Conservation (phyloP, 2,113 vertebrate species). For the Sclerurus mexicanus region DNA sequence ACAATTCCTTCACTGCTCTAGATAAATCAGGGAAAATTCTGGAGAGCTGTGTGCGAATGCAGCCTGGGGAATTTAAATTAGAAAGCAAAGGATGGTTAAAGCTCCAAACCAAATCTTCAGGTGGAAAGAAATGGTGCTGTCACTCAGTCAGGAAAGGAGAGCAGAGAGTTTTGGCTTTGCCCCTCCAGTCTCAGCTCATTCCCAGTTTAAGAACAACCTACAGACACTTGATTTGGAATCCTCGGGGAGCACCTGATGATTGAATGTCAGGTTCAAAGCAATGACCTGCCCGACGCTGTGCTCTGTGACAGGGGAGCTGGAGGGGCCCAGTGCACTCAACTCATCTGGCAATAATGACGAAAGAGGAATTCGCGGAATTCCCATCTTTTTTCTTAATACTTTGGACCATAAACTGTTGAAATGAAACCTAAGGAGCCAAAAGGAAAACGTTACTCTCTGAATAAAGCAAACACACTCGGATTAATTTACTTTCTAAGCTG, state of each 20-base stretch:
- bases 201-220: not conserved
- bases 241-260: rapidly evolving
- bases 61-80: not conserved
- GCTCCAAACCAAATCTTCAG: not conserved
- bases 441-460: not conserved
- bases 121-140: not conserved
- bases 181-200: not conserved
- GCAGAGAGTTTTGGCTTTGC: not conserved
- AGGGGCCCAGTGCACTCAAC: not conserved
- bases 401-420: not conserved
- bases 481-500: not conserved
- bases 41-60: not conserved
- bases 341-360: rapidly evolving
- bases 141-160: not conserved
- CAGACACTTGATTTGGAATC: not conserved
- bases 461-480: not conserved
- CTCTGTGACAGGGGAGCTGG: not conserved
- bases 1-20: not conserved
- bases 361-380: not conserved
- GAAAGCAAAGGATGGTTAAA: not conserved
- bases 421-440: not conserved
- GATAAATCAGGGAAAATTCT: not conserved
- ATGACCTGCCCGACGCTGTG: not conserved
- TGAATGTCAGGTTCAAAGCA: not conserved
- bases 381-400: not conserved